Evolutionary conservation across 2,113 vertebrate species (phyloP).

Genomic region (Bostrychus sinensis): DNA sequence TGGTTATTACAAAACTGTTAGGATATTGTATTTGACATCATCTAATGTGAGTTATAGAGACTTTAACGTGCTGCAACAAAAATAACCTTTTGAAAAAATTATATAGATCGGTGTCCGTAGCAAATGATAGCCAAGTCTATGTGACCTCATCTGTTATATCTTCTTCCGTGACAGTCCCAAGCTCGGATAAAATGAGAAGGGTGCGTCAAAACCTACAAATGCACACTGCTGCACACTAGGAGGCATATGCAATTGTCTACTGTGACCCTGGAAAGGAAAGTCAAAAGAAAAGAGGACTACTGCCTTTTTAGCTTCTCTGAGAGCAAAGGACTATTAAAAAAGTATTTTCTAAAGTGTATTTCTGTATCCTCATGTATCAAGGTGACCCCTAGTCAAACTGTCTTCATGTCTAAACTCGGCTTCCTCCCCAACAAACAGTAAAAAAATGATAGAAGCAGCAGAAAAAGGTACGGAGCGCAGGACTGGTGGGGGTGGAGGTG

Average conservation of each 20-base stretch:
- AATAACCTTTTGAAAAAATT: not conserved
- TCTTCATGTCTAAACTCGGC: slow-evolving; percentile 3
- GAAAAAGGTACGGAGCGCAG: slow-evolving; percentile 27
- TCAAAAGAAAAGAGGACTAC: not conserved
- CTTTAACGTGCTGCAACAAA: not conserved
- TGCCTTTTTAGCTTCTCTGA: not conserved
- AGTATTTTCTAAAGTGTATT: not conserved
- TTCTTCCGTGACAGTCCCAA: not conserved
- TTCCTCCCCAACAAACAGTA: slow-evolving; percentile 26
- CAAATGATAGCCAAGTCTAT: not conserved
- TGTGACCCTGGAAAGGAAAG: too few species aligned
- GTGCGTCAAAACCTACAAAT: too few species aligned
- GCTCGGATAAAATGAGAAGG: not conserved
- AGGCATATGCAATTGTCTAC: not conserved
- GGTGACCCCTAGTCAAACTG: slow-evolving; percentile 47
- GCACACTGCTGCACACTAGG: not conserved
- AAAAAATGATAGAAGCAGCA: slow-evolving; percentile 58
- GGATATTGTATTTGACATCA: not conserved
- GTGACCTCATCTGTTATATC: not conserved
- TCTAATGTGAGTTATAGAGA: not conserved
- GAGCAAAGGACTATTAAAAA: not conserved
- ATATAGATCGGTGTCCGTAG: not conserved
- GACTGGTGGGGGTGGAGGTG: slow-evolving; percentile 29
- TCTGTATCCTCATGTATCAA: slow-evolving; percentile 18
- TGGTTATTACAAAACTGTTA: not conserved